Conservation (phyloP, 2,888 invertebrate species). For the Nemotelus nigrinus region DNA sequence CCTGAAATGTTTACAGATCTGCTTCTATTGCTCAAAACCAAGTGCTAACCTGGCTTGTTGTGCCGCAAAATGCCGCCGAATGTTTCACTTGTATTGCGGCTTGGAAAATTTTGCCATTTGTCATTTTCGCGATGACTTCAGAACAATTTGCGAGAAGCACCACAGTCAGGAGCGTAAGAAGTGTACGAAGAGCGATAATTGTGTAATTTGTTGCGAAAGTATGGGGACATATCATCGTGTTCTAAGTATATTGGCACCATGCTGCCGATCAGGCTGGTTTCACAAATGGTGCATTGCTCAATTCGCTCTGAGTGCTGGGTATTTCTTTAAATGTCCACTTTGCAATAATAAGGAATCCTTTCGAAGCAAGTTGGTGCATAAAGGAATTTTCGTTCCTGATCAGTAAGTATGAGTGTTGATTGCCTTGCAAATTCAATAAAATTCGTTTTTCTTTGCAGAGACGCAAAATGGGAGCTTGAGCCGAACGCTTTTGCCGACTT, state of each 20-base stretch:
- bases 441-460: conserved; percentile 66
- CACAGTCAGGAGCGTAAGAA: conserved; percentile 17
- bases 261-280: conserved; percentile 82
- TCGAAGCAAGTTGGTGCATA: conserved; percentile 69
- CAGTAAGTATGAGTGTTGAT: conserved; percentile 68
- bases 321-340: conserved; percentile 85
- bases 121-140: conserved; percentile 72
- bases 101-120: conserved; percentile 71
- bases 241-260: conserved; percentile 75
- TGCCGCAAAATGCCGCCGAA: conserved; percentile 70
- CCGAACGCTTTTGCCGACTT: conserved; percentile 81
- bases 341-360: conserved; percentile 79
- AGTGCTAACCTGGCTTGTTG: conserved; percentile 81
- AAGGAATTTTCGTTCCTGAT: conserved; percentile 83
- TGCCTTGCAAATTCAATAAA: background rate
- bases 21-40: conserved; percentile 72
- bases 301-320: conserved; percentile 79
- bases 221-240: conserved; percentile 65
- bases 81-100: conserved; percentile 83
- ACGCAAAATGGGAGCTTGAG: conserved; percentile 84
- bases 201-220: conserved; percentile 76
- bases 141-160: conserved; percentile 62
- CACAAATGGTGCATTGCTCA: conserved; percentile 77
- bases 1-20: conserved; percentile 67
- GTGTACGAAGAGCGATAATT: conserved; percentile 59